Evolutionary conservation across 2,113 vertebrate species (phyloP), one percentile per base, ranked within the genome.

Genomic region (Mesocricetus auratus): DNA sequence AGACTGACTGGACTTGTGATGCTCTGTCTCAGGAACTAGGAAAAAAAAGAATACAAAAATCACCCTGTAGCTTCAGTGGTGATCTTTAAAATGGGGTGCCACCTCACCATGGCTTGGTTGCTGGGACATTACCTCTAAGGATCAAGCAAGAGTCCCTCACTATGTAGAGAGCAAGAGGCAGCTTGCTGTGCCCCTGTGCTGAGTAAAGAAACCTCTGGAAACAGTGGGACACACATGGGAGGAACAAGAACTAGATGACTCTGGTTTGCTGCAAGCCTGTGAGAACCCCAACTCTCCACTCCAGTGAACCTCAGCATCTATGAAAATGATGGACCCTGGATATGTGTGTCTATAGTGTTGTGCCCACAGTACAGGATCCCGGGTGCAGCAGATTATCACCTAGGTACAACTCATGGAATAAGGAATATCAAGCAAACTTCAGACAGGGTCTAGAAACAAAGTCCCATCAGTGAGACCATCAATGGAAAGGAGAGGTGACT

Each of bases 61-160:
- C 24, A 42, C 47, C 22, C 1, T 1, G n/a, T 45, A n/a, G 74
- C 36, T 12, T n/a, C 1, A 42, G 68, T 42, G 3, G 17, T 4
- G 31, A 86, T 53, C 60, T 31, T 6, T 1, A 5, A 16, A 53
- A 60, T 36, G 29, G 79, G 56, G 26, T 26, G 56, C 73, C 62
- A 36, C 6, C 29, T 88, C 77, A 24, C 77, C 87, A 42, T 0
- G 0, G 17, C 60, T 7, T 5, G 39, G 83, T 68, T 89, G 83
- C 81, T 77, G 12, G n/a, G 39, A 39, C 42, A 17, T 5, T 0
- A 69, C 7, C 29, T 24, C 3, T 0, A 0, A 53, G 8, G 19
- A 26, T 2, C 29, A 21, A 7, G 45, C 0, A 42, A 64, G 64
- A 75, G 47, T 0, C 31, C 62, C 9, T n/a, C 3, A 2, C 16